Conservation (phyloP, 2,797 vertebrate genomes). For the Remorina albescens region DNA sequence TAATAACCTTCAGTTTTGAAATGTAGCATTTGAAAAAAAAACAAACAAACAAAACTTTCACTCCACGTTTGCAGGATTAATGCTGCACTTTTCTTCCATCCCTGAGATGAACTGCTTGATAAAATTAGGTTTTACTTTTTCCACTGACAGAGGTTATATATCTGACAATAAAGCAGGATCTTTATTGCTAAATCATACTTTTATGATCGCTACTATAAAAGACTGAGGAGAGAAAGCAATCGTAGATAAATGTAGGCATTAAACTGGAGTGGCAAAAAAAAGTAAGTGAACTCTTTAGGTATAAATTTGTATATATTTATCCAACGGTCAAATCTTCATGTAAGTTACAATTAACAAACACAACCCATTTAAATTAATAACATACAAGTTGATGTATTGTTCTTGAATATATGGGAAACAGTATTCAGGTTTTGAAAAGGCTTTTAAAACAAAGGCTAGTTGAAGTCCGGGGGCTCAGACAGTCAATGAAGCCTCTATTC, state of each 20-base stretch:
- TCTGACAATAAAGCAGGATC: conserved; percentile 9
- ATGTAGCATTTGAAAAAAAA: conserved; percentile 38
- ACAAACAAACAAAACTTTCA: conserved; percentile 23
- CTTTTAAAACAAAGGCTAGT: background rate
- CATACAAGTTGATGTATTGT: background rate
- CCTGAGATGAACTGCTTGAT: conserved; percentile 49
- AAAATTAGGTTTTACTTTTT: conserved; percentile 38
- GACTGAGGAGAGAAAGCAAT: conserved; percentile 10
- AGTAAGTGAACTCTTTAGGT: background rate
- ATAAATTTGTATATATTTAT: background rate
- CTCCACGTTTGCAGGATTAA: conserved; percentile 20
- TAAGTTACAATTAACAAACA: background rate
- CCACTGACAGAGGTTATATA: conserved; percentile 22
- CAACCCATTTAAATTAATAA: background rate
- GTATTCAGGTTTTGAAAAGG: background rate
- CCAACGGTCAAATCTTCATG: background rate
- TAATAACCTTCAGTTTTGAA: conserved; percentile 24
- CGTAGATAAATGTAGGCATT: conserved; percentile 14
- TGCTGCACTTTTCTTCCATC: conserved; percentile 21
- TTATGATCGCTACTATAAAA: conserved; percentile 22
- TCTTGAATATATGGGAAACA: too few relatives aligned
- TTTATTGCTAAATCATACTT: conserved; percentile 36
- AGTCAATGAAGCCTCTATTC: too few relatives aligned
- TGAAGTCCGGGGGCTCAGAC: too few relatives aligned
- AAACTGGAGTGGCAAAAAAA: background rate